phyloP scores from a whole-genome alignment of 1,140 invertebrate species.

The Ceratina calcarata region DNA sequence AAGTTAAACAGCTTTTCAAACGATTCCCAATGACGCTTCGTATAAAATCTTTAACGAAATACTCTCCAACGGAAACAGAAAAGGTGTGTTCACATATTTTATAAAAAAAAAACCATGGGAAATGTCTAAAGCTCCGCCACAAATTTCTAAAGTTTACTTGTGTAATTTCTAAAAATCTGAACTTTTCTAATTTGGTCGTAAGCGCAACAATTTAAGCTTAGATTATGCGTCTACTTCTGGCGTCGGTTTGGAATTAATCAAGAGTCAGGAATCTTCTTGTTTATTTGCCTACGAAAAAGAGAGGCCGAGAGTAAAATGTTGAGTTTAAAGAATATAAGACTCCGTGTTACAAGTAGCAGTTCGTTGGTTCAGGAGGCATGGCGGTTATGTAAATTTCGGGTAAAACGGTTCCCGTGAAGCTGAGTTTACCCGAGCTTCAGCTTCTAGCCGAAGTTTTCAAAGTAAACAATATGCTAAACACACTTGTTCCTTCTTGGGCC shows the following conservation, averaged over 20 bases:
- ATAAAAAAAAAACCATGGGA: too few species aligned
- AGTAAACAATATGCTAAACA: constrained; percentile 25
- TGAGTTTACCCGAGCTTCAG: neutral
- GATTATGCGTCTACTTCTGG: too few species aligned
- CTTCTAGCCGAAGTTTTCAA: constrained; percentile 15
- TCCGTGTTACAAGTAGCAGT: neutral
- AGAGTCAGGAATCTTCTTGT: neutral
- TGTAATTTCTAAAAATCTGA: too few species aligned
- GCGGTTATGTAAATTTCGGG: constrained; percentile 12
- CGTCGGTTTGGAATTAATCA: too few species aligned
- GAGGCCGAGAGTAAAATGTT: too few species aligned
- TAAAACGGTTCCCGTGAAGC: neutral
- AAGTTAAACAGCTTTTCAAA: constrained; percentile 10
- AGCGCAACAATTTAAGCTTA: too few species aligned
- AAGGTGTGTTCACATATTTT: too few species aligned
- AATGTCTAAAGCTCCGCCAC: too few species aligned
- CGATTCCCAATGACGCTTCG: neutral
- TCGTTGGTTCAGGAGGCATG: neutral
- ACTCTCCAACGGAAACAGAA: neutral
- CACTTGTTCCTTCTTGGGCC: constrained; percentile 20
- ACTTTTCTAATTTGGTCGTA: too few species aligned
- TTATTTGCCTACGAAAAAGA: neutral
- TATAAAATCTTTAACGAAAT: neutral
- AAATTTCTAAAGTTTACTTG: too few species aligned
- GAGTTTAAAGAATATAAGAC: neutral